phyloP scores from a whole-genome alignment of 35 echinoderm and acorn worm genomes.

The Apostichopus parvimensis region DNA sequence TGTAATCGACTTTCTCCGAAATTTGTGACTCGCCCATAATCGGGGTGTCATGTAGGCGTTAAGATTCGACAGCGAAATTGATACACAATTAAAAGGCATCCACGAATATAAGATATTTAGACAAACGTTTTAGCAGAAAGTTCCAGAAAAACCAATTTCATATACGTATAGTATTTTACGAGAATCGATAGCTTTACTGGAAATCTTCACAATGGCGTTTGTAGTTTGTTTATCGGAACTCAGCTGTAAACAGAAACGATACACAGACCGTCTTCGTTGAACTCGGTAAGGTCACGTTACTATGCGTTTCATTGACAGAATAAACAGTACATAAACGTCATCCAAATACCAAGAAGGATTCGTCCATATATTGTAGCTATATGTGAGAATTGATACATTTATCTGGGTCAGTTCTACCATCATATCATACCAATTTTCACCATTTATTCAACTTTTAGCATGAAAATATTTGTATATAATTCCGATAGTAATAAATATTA shows the following conservation, averaged over 20 bases:
- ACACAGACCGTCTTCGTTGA: conserved; percentile 33
- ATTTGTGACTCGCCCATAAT: background rate
- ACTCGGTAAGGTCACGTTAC: conserved; percentile 54
- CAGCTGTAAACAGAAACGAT: conserved; percentile 37
- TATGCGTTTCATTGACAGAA: conserved; percentile 48
- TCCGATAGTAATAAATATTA: background rate
- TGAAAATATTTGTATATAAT: background rate
- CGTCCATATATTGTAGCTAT: background rate
- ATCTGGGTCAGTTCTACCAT: background rate
- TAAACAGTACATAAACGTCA: conserved; percentile 47
- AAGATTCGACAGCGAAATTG: background rate
- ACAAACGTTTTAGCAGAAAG: background rate
- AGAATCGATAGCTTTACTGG: background rate
- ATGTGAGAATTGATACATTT: background rate
- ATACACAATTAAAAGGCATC: background rate
- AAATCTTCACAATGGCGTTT: background rate
- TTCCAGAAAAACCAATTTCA: background rate
- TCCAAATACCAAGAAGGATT: conserved; percentile 49
- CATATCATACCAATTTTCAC: background rate
- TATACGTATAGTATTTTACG: background rate
- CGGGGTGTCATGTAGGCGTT: background rate
- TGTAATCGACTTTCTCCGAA: background rate
- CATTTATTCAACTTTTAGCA: background rate
- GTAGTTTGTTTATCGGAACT: conserved; percentile 27
- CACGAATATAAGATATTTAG: background rate